Conservation (phyloP, 2,113 vertebrate genomes). For the Solea senegalensis region DNA sequence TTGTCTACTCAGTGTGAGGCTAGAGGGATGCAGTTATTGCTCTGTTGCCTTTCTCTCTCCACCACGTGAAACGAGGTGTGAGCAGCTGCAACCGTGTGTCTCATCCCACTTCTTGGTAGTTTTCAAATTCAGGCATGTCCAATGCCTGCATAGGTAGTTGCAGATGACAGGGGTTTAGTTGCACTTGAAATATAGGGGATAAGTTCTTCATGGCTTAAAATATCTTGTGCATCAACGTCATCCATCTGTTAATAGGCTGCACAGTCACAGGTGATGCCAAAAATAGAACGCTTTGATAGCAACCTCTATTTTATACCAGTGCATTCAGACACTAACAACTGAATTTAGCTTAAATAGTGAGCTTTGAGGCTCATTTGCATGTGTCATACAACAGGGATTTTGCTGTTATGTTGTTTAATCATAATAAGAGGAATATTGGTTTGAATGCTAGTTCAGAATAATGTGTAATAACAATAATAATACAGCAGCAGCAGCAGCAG, state of each 20-base stretch:
- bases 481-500: too few species aligned
- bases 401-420: background rate
- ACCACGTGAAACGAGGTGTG: too few species aligned
- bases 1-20: too few species aligned
- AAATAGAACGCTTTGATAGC: constrained; percentile 21
- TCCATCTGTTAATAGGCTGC: constrained; percentile 10
- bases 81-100: too few species aligned
- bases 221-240: constrained; percentile 49
- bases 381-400: background rate
- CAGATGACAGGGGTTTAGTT: background rate
- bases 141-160: too few species aligned
- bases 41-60: too few species aligned
- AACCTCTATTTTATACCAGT: background rate
- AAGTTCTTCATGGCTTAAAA: constrained; percentile 25
- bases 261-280: constrained; percentile 6
- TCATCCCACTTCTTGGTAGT: too few species aligned
- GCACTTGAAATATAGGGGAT: background rate
- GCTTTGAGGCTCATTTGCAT: background rate
- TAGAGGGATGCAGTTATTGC: too few species aligned
- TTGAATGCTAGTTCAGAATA: too few species aligned
- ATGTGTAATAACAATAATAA: too few species aligned
- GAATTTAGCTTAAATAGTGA: constrained; percentile 22
- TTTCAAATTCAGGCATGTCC: too few species aligned
- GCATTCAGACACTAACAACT: constrained; percentile 6
- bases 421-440: too few species aligned